A percentile compares a stretch with the other conserved stretches of the same genome.
phyloP scores from a whole-genome alignment of 1,140 invertebrate genomes.

The Agraylea sexmaculata region DNA sequence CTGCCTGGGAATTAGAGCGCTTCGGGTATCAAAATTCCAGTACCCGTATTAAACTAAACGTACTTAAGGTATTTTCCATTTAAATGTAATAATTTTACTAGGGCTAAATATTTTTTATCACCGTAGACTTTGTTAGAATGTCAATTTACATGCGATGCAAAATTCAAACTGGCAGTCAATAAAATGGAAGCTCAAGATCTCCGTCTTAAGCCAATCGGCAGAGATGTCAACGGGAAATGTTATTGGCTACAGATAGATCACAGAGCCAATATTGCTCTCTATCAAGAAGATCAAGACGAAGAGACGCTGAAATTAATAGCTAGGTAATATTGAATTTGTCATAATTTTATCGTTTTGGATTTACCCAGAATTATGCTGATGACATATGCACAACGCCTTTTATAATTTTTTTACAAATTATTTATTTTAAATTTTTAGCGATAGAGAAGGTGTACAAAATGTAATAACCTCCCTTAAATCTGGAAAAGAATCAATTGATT shows the following conservation, averaged over 20 bases:
- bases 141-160: constrained; percentile 89
- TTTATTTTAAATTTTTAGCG: constrained; percentile 34
- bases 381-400: constrained; percentile 9
- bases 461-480: constrained; percentile 60
- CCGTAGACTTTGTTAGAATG: constrained; percentile 85
- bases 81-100: neutral
- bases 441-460: constrained; percentile 59
- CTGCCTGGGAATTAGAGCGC: constrained; percentile 92
- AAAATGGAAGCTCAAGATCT: constrained; percentile 66
- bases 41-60: constrained; percentile 71
- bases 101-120: neutral
- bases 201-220: constrained; percentile 74
- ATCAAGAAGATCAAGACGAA: constrained; percentile 89
- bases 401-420: constrained; percentile 6
- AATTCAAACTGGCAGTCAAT: constrained; percentile 88
- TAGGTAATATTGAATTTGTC: constrained; percentile 44
- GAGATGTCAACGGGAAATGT: constrained; percentile 75
- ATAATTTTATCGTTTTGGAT: neutral
- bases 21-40: constrained; percentile 92
- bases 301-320: constrained; percentile 91
- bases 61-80: constrained; percentile 79
- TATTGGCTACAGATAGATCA: constrained; percentile 92
- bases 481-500: constrained; percentile 47
- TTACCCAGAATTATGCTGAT: neutral
- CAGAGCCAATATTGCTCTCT: constrained; percentile 79